Conservation (phyloP, 2,797 vertebrate genomes). For the Brachyalestes nurse region DNA sequence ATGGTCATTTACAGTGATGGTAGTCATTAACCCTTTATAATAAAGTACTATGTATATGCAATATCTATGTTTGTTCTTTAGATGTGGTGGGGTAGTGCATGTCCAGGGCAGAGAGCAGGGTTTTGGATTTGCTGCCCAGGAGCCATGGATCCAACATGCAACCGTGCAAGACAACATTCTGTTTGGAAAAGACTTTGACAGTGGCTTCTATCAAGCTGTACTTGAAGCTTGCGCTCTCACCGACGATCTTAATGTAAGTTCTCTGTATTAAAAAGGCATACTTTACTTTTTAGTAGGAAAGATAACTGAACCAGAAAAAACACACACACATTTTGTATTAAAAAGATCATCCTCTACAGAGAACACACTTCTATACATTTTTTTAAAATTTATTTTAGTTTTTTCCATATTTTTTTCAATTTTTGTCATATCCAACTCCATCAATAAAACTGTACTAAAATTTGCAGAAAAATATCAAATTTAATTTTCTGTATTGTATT, state of each 20-base stretch:
- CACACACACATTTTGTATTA: too few species aligned
- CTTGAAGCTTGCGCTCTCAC: slow-evolving; percentile 91
- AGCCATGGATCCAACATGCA: slow-evolving; percentile 95
- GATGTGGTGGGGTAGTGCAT: slow-evolving; percentile 78
- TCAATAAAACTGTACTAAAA: too few species aligned
- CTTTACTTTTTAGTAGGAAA: background rate
- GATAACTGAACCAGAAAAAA: too few species aligned
- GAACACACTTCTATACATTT: too few species aligned
- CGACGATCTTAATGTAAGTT: slow-evolving; percentile 88
- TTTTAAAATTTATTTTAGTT: too few species aligned
- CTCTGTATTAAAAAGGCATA: background rate
- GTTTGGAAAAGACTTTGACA: slow-evolving; percentile 86
- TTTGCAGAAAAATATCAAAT: too few species aligned
- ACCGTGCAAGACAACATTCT: slow-evolving; percentile 93
- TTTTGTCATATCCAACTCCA: too few species aligned
- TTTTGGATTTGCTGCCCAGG: slow-evolving; percentile 90
- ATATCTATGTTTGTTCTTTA: slow-evolving; percentile 48
- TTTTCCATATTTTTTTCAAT: too few species aligned
- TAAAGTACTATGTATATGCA: too few species aligned
- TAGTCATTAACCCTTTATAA: background rate
- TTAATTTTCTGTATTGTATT: too few species aligned
- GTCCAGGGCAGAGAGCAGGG: slow-evolving; percentile 81
- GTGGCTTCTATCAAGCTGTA: slow-evolving; percentile 83
- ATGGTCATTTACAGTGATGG: background rate
- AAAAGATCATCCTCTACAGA: too few species aligned